Evolutionary conservation across 2,888 invertebrate species (phyloP), one percentile per base, ranked within the genome.

Genomic region (Xestobium rufovillosum): DNA sequence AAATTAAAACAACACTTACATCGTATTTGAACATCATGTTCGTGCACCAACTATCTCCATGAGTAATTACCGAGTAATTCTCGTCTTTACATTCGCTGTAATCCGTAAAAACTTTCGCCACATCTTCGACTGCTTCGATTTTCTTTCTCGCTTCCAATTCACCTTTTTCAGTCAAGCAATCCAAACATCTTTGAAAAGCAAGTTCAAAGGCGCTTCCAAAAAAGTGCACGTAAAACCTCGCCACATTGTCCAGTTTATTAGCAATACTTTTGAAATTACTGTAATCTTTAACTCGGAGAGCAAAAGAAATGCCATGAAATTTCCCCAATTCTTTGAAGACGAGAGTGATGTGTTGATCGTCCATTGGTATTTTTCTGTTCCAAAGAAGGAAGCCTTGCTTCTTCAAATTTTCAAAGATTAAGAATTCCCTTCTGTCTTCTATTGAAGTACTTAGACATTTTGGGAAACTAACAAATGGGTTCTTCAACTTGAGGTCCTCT

Each of bases 351-450:
- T 58, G 58, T n/a, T 49, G 37, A 4, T 48, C 44, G 38, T 55
- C 47, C 44, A 57, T 45, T 10, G 49, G 43, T 14, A 32, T 33
- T 16, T 47, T 49, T 3, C 45, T 38, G 41, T 51, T 38, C 30
- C 43, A 44, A 28, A 54, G n/a, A 6, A 35, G 29, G 34, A 45
- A 57, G 2, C 52, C 52, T 3, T 34, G 12, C 6, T 26, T 12
- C 25, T 47, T 55, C 23, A 55, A 34, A 36, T 57, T 51, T 39
- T 53, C 52, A 39, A 57, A 40, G 12, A 54, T 41, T 2, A 57
- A 38, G 28, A 39, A 28, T 42, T 50, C 53, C 3, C 41, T 32
- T 2, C 31, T 36, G 3, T 45, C 36, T 15, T 38, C 31, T 4
- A 9, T n/a, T 4, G 31, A 17, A 3, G 41, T 38, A 28, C 38